A percentile compares a stretch with the other conserved stretches of the same genome.
These are phyloP conservation scores for Cynoglossus semilaevis DNA, from an alignment of 2,113 vertebrate species.

Conservation along the genomic window DNA sequence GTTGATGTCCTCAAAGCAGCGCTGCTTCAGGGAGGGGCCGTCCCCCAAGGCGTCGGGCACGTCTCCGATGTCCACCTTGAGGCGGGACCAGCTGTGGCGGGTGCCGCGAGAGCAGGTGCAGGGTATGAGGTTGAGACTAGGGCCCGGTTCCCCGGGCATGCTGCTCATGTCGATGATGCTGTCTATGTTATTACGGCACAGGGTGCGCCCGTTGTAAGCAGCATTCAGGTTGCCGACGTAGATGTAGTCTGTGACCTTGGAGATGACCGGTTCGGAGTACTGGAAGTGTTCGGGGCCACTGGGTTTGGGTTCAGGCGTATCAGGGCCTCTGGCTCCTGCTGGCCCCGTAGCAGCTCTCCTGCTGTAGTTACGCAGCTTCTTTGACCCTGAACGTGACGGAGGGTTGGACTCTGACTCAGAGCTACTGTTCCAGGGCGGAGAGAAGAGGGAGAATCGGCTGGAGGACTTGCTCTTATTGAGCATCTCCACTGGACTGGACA, in stretches of 20 bases:
- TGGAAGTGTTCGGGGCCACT: slow-evolving; percentile 60
- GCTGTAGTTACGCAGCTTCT: slow-evolving; percentile 72
- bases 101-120: slow-evolving; percentile 72
- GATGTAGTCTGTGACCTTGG: slow-evolving; percentile 78
- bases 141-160: slow-evolving; percentile 60
- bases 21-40: slow-evolving; percentile 63
- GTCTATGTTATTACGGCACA: slow-evolving; percentile 79
- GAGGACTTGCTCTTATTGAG: slow-evolving; percentile 73
- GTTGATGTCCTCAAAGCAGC: slow-evolving; percentile 79
- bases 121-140: slow-evolving; percentile 70
- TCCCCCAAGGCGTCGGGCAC: slow-evolving; percentile 53
- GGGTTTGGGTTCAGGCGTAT: slow-evolving; percentile 36
- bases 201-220: slow-evolving; percentile 65
- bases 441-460: slow-evolving; percentile 77
- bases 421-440: slow-evolving; percentile 69
- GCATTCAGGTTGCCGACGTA: slow-evolving; percentile 79
- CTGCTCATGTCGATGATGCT: slow-evolving; percentile 80
- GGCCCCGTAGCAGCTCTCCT: slow-evolving; percentile 64
- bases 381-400: slow-evolving; percentile 69
- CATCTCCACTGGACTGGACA: slow-evolving; percentile 66
- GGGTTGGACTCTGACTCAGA: slow-evolving; percentile 75
- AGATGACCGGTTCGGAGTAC: slow-evolving; percentile 75
- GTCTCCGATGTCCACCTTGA: slow-evolving; percentile 76
- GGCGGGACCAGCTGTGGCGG: slow-evolving; percentile 80
- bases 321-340: slow-evolving; percentile 40